Percentiles rank a stretch among this genome's conserved stretches.
These are phyloP conservation scores for Casuarius casuarius DNA, from an alignment of 2,113 vertebrate species.

Conservation along the genomic window DNA sequence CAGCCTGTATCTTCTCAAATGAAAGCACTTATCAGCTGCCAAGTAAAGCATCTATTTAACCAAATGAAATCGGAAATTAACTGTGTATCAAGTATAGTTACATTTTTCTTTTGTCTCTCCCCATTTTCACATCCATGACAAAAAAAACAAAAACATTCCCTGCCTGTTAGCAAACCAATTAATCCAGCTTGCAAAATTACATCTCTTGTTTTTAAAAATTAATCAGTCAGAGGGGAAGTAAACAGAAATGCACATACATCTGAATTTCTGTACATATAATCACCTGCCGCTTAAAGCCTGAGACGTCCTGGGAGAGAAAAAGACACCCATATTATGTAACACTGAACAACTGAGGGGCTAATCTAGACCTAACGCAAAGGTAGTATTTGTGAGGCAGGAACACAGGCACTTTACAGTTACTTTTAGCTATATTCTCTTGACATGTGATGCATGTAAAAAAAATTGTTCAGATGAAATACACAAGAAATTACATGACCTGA, in stretches of 20 bases:
- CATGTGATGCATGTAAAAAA: not conserved
- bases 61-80: not conserved
- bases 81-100: not conserved
- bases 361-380: not conserved
- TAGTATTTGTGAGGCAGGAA: not conserved
- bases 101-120: not conserved
- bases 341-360: not conserved
- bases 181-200: not conserved
- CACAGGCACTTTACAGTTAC: not conserved
- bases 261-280: not conserved
- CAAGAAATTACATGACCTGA: not conserved
- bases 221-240: not conserved
- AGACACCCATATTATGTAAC: accelerated
- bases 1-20: not conserved
- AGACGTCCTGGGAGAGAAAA: not conserved
- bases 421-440: not conserved
- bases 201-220: not conserved
- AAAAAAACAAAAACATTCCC: not conserved
- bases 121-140: not conserved
- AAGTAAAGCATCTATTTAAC: not conserved
- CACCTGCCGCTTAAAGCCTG: not conserved
- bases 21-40: not conserved
- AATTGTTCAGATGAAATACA: not conserved
- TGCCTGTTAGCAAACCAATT: not conserved
- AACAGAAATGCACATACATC: not conserved